Evolutionary conservation across 2,888 invertebrate genomes (phyloP), one percentile per base, ranked within the genome.

Genomic region (Callosobruchus maculatus): DNA sequence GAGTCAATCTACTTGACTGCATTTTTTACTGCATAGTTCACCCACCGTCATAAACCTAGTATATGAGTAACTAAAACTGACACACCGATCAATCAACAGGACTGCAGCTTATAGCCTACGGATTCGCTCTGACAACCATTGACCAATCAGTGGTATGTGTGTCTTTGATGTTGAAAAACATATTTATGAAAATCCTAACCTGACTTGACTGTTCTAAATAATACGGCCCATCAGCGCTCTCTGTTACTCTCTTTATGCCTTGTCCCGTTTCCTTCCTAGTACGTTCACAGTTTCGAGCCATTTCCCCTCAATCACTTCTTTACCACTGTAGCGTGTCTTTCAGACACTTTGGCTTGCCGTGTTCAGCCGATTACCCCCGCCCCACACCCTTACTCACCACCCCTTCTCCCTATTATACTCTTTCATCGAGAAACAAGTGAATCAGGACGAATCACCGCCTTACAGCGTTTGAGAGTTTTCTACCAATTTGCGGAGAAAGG

Each of bases 231-330:
- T 75, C 80, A 75, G 75, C 78, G 78, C 79, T 77, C 80, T 73
- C 72, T 70, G 72, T 73, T 73, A 77, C 82, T 49, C 49, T 49
- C 49, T 49, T 49, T 49, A 18, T 49, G 49, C 49, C 49, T 83
- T 82, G 82, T 79, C 78, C 82, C 74, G 85, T 82, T 85, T 85
- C 85, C 85, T 85, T 85, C 85, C 85, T 84, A 78, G 78, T 18
- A 49, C 18, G 49, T 49, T 70, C 81, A 79, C 83, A 84, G 82
- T 85, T 85, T 84, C 85, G 83, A 85, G 82, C 85, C 84, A 85
- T 85, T 85, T 85, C 83, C 85, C 83, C 85, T 84, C 84, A 84
- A 85, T 85, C 85, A 84, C 82, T 84, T 83, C 84, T 84, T 84
- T 82, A 81, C 82, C 82, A 49, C 49, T 49, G 49, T 49, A 49